Conservation (phyloP, 2,113 vertebrate species). For the Nettapus auritus region DNA sequence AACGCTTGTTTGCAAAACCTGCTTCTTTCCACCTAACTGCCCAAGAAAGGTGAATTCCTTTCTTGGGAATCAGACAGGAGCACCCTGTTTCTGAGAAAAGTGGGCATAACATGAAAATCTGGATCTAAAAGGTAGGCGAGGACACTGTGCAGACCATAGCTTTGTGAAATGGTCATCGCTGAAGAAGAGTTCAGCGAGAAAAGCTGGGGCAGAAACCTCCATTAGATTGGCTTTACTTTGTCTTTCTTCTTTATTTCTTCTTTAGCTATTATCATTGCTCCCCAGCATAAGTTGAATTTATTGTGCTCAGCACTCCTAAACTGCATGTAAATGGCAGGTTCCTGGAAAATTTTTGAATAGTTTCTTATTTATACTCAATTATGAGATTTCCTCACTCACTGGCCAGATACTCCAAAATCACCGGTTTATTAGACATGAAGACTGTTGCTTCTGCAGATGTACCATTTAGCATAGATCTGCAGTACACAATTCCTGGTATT, state of each 20-base stretch:
- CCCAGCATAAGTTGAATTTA: neutral
- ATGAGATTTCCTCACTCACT: neutral
- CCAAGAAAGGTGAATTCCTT: neutral
- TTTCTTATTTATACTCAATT: neutral
- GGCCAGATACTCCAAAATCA: slow-evolving; percentile 8
- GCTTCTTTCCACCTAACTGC: neutral
- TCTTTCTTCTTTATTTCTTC: neutral
- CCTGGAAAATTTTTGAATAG: neutral
- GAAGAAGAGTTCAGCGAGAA: neutral
- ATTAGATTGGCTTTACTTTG: neutral
- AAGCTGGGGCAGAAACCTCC: neutral
- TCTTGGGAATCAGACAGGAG: neutral
- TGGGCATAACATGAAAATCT: neutral
- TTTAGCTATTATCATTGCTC: neutral
- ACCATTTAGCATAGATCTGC: neutral
- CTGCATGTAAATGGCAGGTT: neutral
- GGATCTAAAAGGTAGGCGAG: neutral
- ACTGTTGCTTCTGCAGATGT: neutral
- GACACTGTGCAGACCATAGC: neutral
- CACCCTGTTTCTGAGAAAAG: neutral
- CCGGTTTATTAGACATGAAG: neutral
- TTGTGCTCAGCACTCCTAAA: neutral
- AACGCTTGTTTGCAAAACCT: neutral
- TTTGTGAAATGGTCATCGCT: neutral
- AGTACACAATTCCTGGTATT: neutral